Base-by-base conservation (phyloP, 2,113 vertebrate genomes). In the Thunnus maccoyii region DNA sequence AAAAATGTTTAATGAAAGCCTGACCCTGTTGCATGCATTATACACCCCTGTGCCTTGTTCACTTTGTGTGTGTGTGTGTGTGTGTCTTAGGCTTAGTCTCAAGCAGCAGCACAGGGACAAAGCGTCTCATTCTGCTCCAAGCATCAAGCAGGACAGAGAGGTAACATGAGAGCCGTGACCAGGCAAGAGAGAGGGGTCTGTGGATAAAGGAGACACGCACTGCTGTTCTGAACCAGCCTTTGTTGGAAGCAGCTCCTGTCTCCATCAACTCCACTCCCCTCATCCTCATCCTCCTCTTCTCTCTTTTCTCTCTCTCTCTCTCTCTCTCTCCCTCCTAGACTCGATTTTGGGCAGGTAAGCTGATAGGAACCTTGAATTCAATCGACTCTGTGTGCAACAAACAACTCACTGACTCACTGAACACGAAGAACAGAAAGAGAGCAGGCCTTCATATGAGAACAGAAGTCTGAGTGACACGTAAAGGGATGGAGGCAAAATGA, bases 71-170 rank as follows among this genome's bases (percentile, higher is more conserved):
- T 72, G 61, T 52, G 66, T 68, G 44, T 20, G 63, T 47, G 57
- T 56, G 52, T 57, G 61, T 50, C 57, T 41, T 55, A 68, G 83
- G 84, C 78, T 76, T 76, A 70, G 86, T 87, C 83, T 75, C 36
- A 17, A 86, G 84, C 78, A 84, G 86, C 36, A 77, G 88, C 69
- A 44, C 70, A 50, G 41, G 79, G 84, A 95, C 93, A 95, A 94
- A 89, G 92, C 86, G 10, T 76, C 80, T 92, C 88, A 86, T 95
- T 94, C 86, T 93, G 73, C 81, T 88, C 75, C 71, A 12, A 82
- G 83, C 82, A 89, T 79, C 63, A 67, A 77, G 80, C 65, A 83
- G 78, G 84, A 89, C 32, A 17, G 67, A 48, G 78, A 75, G 85
- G 90, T 88, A 91, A 93, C 82, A 77, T 60, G 90, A 93, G 91